A percentile compares a stretch with the other conserved stretches of the same genome.
These are phyloP conservation scores for Microtus oregoni DNA, from an alignment of 2,113 vertebrate genomes.

Conservation along the genomic window DNA sequence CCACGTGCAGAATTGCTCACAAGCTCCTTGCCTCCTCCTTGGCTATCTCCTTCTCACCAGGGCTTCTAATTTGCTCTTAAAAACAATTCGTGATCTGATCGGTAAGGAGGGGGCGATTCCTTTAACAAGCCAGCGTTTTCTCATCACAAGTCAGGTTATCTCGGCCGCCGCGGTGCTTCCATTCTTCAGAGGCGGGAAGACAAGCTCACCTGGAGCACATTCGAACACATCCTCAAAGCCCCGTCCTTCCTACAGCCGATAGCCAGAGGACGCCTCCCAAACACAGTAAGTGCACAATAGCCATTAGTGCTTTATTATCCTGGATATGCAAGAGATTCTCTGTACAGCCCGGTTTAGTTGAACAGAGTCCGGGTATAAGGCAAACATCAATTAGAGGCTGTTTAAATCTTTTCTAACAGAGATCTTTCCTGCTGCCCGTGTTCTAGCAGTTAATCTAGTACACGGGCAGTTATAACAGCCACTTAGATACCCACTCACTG, in stretches of 20 bases:
- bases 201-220: constrained; percentile 26
- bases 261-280: constrained; percentile 41
- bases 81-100: neutral
- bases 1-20: neutral
- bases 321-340: constrained; percentile 62
- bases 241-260: constrained; percentile 36
- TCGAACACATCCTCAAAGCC: neutral
- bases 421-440: constrained; percentile 75
- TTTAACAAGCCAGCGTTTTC: constrained; percentile 21
- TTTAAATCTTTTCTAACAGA: constrained; percentile 72
- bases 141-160: constrained; percentile 36
- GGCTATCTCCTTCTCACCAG: neutral
- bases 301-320: constrained; percentile 58
- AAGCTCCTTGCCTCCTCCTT: neutral
- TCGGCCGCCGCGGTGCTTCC: constrained; percentile 53
- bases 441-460: constrained; percentile 88
- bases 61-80: constrained; percentile 33
- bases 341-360: constrained; percentile 64
- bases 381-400: constrained; percentile 72
- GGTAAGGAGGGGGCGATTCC: neutral
- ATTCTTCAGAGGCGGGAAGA: constrained; percentile 38
- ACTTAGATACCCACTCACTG: constrained; percentile 81
- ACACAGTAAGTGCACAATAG: neutral
- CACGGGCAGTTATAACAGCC: constrained; percentile 83
- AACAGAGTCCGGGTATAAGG: constrained; percentile 64